A percentile compares a stretch with the other conserved stretches of the same genome.
phyloP scores from a whole-genome alignment of 2,113 vertebrate species.

The Pollimyrus isidori region DNA sequence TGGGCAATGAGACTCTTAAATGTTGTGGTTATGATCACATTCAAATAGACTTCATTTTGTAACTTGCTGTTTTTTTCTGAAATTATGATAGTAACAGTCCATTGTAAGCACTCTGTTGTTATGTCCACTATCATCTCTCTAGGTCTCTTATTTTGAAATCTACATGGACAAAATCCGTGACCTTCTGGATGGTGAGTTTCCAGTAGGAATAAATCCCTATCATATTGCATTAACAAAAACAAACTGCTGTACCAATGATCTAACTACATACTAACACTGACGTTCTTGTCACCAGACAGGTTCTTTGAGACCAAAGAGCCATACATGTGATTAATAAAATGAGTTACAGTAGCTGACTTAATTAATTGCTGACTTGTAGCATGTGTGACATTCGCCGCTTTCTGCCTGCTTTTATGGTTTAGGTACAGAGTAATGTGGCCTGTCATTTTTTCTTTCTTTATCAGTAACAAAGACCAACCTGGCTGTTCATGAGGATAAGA shows the following conservation, averaged over 20 bases:
- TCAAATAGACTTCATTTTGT: neutral
- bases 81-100: neutral
- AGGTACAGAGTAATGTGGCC: neutral
- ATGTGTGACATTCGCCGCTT: neutral
- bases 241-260: neutral
- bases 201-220: neutral
- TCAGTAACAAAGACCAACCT: neutral
- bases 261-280: neutral
- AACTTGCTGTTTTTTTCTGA: neutral
- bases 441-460: neutral
- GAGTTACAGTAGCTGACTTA: neutral
- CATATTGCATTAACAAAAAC: neutral
- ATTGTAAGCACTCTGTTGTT: neutral
- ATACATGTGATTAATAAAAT: neutral
- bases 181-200: slow-evolving; percentile 79
- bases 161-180: slow-evolving; percentile 96
- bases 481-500: neutral
- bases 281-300: neutral
- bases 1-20: neutral
- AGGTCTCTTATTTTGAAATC: slow-evolving; percentile 97
- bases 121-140: slow-evolving; percentile 22
- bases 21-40: neutral
- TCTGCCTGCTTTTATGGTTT: neutral
- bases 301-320: neutral
- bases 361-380: neutral